Conservation (phyloP, 35 echinoderm and acorn worm genomes). For the Eucidaris tribuloides region DNA sequence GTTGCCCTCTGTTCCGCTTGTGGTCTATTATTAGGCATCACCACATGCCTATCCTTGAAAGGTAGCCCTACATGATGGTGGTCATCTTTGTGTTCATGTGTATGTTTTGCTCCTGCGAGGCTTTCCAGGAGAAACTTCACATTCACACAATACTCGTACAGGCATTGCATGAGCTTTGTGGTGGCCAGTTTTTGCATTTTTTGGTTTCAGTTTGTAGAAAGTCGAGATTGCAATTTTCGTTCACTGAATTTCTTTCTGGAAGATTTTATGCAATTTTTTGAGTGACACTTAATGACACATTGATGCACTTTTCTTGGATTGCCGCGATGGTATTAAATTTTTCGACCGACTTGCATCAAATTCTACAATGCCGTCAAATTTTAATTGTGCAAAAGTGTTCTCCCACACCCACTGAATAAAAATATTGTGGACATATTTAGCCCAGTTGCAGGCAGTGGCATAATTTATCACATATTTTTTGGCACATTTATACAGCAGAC, state of each 20-base stretch:
- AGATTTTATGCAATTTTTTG: too few species aligned
- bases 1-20: background rate
- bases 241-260: too few species aligned
- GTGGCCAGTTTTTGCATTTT: too few species aligned
- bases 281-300: too few species aligned
- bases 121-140: too few species aligned
- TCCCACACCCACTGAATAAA: background rate
- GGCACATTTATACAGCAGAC: background rate
- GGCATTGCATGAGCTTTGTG: too few species aligned
- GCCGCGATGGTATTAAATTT: background rate
- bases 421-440: background rate
- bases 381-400: background rate
- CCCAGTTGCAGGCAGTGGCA: background rate
- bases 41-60: slow-evolving; percentile 1
- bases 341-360: slow-evolving; percentile 1
- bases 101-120: too few species aligned
- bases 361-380: background rate
- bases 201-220: too few species aligned
- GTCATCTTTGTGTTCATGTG: background rate
- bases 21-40: slow-evolving; percentile 5
- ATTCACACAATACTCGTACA: too few species aligned
- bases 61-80: background rate
- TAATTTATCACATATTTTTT: background rate
- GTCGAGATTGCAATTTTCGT: too few species aligned
- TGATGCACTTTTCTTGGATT: too few species aligned